Base-by-base conservation (phyloP, 2,797 vertebrate species). In the Eutrigla gurnardus region DNA sequence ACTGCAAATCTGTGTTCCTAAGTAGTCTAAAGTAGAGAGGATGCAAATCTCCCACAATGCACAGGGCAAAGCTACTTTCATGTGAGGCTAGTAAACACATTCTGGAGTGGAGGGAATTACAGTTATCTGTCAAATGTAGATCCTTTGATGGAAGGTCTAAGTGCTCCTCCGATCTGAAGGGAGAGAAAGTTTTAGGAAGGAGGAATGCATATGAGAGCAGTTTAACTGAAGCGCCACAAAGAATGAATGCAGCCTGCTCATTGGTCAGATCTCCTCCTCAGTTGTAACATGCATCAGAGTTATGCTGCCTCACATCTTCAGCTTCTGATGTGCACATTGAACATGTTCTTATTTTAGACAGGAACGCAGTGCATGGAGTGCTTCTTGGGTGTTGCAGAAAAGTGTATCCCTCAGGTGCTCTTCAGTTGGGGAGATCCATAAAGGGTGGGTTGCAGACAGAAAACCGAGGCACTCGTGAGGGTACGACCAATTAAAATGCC, bases 21-120 rank as follows among this genome's bases (percentile, higher is more conserved):
- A 89, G 80, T 73, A 83, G 78, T 79, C 78, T 65, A 75, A 87
- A 90, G 86, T 72, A 78, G 81, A 80, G 81, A 73, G 83, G 70
- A 85, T 88, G 87, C 82, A 88, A 88, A 90, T 88, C 88, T 89
- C 82, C 81, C 77, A 90, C 86, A 91, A 90, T 87, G 86, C 86
- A 83, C 75, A 14, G 79, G 83, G 87, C 81, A 85, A 89, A 91
- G 85, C 89, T 82, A 75, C 90, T 90, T 90, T 90, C 35, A 80
- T 87, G 88, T 84, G 82, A 82, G 90, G 90, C 90, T 88, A 90
- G 90, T 89, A 90, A 90, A 91, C 88, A 90, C 75, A 85, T 82
- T 81, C 50, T 70, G 13, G 80, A 89, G 88, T 88, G 86, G 88
- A 86, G 80, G 81, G 90, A 91, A 91, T 91, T 89, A 90, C 81